Evolutionary conservation across 2,113 vertebrate species (phyloP).

Genomic region (Tinamus guttatus): DNA sequence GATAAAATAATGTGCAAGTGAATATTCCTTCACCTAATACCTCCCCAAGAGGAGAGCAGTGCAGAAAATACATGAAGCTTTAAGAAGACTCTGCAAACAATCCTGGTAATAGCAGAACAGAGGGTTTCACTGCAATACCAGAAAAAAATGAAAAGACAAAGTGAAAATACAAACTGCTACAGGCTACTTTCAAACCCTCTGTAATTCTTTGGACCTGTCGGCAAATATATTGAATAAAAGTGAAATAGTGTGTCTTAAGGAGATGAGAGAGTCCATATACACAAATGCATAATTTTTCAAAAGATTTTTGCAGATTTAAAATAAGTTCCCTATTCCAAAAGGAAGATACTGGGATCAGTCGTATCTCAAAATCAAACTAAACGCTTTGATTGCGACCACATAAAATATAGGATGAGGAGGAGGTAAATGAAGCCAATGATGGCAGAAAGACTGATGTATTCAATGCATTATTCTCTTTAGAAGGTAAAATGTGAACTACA

Average conservation of each 20-base stretch:
- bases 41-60: not conserved
- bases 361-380: not conserved
- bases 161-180: not conserved
- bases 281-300: not conserved
- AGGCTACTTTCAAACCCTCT: not conserved
- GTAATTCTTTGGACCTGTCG: not conserved
- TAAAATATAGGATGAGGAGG: not conserved
- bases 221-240: not conserved
- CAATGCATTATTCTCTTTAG: not conserved
- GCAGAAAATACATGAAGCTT: not conserved
- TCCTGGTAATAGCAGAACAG: not conserved
- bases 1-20: not conserved
- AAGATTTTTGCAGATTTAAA: not conserved
- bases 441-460: not conserved
- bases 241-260: not conserved
- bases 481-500: not conserved
- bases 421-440: not conserved
- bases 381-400: not conserved
- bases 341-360: not conserved
- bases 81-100: not conserved
- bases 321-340: accelerated
- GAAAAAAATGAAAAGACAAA: not conserved
- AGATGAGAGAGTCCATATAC: not conserved
- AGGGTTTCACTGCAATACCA: not conserved
- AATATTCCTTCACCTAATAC: not conserved